Percentiles rank a stretch among this genome's conserved stretches.
These are phyloP conservation scores for Cynopterus brachyotis DNA, from an alignment of 2,113 vertebrate species.

Conservation along the genomic window DNA sequence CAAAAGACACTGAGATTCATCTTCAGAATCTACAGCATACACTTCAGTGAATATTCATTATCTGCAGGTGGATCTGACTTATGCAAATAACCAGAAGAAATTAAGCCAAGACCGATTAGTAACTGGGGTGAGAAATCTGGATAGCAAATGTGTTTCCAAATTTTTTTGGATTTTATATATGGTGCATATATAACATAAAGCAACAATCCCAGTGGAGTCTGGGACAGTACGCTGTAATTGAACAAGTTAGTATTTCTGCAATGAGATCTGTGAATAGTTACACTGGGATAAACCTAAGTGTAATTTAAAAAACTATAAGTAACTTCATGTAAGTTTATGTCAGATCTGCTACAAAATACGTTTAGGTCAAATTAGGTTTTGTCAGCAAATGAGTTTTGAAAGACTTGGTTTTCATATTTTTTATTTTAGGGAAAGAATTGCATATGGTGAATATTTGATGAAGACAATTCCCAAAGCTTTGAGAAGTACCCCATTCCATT, in stretches of 20 bases:
- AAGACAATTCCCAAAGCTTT: not conserved
- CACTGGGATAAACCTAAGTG: not conserved
- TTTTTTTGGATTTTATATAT: conserved; percentile 31
- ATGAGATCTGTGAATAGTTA: not conserved
- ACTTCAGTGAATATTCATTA: conserved; percentile 69
- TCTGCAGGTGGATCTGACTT: conserved; percentile 69
- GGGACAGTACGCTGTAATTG: not conserved
- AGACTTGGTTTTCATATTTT: not conserved
- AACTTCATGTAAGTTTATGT: not conserved
- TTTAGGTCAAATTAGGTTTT: not conserved
- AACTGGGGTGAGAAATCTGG: conserved; percentile 52
- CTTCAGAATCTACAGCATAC: conserved; percentile 41
- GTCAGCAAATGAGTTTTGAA: not conserved
- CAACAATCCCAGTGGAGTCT: not conserved
- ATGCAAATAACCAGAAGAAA: conserved; percentile 63
- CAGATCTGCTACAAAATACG: not conserved
- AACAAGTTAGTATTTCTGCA: conserved; percentile 45
- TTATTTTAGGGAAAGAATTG: not conserved
- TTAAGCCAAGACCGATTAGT: conserved; percentile 43
- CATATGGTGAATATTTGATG: not conserved
- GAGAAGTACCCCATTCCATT: not conserved
- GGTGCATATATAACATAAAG: not conserved
- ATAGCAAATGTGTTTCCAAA: conserved; percentile 45
- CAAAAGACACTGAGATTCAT: conserved; percentile 52
- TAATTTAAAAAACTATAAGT: not conserved